Percentiles rank a stretch among this genome's conserved stretches.
These are phyloP conservation scores for Brachyptera putata DNA, from an alignment of 2,888 invertebrate species.

Conservation along the genomic window DNA sequence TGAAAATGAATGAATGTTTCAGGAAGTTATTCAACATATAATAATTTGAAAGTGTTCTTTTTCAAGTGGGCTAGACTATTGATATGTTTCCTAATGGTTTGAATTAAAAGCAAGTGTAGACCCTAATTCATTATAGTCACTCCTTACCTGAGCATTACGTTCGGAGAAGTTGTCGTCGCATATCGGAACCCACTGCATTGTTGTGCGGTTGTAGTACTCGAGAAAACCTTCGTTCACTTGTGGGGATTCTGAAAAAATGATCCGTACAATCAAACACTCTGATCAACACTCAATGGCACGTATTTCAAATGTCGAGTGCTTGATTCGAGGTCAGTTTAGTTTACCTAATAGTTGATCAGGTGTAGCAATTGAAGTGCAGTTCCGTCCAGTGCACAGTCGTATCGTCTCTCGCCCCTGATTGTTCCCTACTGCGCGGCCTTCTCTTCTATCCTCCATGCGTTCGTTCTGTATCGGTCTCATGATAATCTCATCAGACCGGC, in stretches of 20 bases:
- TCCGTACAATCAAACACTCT: too few relatives aligned
- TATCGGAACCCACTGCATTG: slow-evolving; percentile 93
- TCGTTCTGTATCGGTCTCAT: slow-evolving; percentile 59
- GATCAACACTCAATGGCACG: too few relatives aligned
- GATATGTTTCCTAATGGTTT: too few relatives aligned
- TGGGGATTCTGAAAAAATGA: slow-evolving; percentile 40
- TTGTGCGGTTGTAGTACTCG: slow-evolving; percentile 92
- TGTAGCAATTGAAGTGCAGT: slow-evolving; percentile 49
- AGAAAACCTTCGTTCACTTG: slow-evolving; percentile 77
- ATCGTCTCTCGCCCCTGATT: slow-evolving; percentile 55
- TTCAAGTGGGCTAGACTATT: too few relatives aligned
- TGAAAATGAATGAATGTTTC: too few relatives aligned
- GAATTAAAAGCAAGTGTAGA: too few relatives aligned
- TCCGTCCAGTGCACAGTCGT: slow-evolving; percentile 71
- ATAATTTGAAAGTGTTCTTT: too few relatives aligned
- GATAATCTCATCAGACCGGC: slow-evolving; percentile 66
- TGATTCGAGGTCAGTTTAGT: too few relatives aligned
- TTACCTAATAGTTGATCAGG: slow-evolving; percentile 15
- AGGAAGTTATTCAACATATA: too few relatives aligned
- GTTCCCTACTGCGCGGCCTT: slow-evolving; percentile 43
- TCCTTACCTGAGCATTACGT: slow-evolving; percentile 73
- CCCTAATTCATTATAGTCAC: too few relatives aligned
- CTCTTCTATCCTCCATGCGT: slow-evolving; percentile 45
- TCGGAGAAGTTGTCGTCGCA: slow-evolving; percentile 95
- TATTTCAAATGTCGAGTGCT: too few relatives aligned